Percentiles rank a stretch among this genome's conserved stretches.
Evolutionary conservation across 1,140 invertebrate species (phyloP).

Genomic region (Caenorhabditis brenneri): DNA sequence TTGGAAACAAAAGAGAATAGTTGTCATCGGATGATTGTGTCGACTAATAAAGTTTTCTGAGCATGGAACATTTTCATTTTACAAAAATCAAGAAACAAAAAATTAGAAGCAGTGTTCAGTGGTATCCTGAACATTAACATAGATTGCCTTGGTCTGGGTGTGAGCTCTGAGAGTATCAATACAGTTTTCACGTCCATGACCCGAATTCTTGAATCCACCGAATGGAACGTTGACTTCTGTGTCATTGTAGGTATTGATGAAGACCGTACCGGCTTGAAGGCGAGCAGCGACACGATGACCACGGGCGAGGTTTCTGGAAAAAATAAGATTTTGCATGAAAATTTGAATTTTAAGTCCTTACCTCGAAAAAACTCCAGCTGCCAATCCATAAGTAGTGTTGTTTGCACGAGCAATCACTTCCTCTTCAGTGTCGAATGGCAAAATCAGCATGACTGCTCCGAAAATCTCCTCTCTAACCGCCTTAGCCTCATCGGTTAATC

Average conservation of each 20-base stretch:
- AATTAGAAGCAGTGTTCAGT: constrained; percentile 57
- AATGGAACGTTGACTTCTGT: constrained; percentile 64
- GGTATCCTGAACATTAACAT: constrained; percentile 61
- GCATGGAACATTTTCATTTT: no score
- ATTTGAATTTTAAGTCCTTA: neutral
- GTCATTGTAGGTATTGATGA: constrained; percentile 72
- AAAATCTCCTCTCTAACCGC: constrained; percentile 76
- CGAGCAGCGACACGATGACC: constrained; percentile 70
- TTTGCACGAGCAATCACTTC: constrained; percentile 75
- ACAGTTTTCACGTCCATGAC: constrained; percentile 73
- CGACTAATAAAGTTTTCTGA: no score
- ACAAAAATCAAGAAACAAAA: neutral
- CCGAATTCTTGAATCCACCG: constrained; percentile 67
- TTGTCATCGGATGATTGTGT: neutral
- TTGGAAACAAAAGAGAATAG: neutral
- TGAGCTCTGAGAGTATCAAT: constrained; percentile 73
- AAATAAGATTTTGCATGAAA: neutral
- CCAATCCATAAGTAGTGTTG: constrained; percentile 74
- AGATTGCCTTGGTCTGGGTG: constrained; percentile 74
- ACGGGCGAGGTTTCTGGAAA: constrained; percentile 61
- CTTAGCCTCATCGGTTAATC: constrained; percentile 73
- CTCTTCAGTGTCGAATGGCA: constrained; percentile 74
- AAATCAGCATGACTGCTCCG: constrained; percentile 74
- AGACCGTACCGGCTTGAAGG: constrained; percentile 75
- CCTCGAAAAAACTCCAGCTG: constrained; percentile 73